These are phyloP conservation scores for Eupithecia abbreviata DNA, from an alignment of 2,888 invertebrate genomes.

Conservation along the genomic window DNA sequence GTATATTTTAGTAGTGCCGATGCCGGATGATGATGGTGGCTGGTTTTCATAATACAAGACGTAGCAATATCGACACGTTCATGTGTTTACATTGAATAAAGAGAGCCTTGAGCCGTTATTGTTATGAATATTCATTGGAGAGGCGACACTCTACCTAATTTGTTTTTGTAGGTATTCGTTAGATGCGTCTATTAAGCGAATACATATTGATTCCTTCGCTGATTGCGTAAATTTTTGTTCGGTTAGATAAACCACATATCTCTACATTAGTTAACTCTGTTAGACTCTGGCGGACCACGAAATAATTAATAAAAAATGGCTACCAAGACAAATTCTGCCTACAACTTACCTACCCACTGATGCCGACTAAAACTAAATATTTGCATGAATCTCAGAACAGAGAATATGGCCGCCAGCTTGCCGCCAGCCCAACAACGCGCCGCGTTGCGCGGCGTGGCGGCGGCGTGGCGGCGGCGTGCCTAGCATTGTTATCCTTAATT, in stretches of 20 bases:
- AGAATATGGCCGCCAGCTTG: too few species aligned
- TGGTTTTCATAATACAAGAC: constrained; percentile 61
- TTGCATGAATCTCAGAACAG: too few species aligned
- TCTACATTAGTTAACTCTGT: background rate
- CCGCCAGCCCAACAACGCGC: too few species aligned
- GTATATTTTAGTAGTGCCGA: too few species aligned
- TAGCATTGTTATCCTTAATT: background rate
- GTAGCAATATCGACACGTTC: constrained; percentile 71
- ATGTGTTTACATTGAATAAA: constrained; percentile 74
- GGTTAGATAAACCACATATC: background rate
- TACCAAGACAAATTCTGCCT: too few species aligned
- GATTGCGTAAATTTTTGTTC: background rate
- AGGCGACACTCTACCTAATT: constrained; percentile 20
- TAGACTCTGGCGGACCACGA: too few species aligned
- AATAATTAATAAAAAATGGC: too few species aligned
- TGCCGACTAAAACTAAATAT: too few species aligned
- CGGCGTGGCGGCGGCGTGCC: too few species aligned
- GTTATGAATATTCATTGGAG: constrained; percentile 73
- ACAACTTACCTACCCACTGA: too few species aligned
- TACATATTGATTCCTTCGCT: background rate
- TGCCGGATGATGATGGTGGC: background rate
- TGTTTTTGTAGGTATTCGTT: constrained; percentile 3
- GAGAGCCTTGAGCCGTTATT: constrained; percentile 63
- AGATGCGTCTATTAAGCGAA: background rate
- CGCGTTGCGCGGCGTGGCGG: too few species aligned